phyloP scores from a whole-genome alignment of 1,140 invertebrate species.

The Drosophila hydei region DNA sequence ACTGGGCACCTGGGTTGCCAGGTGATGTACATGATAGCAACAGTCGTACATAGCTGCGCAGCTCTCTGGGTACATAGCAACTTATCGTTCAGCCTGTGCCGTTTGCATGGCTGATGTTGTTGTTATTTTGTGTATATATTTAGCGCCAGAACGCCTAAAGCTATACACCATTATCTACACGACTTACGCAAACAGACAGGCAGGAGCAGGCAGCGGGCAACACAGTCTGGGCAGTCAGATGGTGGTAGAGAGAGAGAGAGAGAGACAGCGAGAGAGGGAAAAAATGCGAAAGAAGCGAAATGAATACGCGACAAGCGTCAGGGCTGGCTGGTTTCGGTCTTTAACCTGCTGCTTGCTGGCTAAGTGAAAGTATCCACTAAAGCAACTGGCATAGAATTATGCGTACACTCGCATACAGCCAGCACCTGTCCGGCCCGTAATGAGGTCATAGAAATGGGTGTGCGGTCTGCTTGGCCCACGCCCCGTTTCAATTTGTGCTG shows the following conservation, averaged over 20 bases:
- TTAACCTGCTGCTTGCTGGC: slow-evolving; percentile 26
- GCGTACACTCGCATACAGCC: slow-evolving; percentile 14
- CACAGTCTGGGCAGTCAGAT: slow-evolving; percentile 7
- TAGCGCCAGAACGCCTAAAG: slow-evolving; percentile 54
- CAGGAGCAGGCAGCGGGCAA: no score
- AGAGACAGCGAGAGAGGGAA: not conserved
- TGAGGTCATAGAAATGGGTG: slow-evolving; percentile 59
- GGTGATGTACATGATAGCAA: slow-evolving; percentile 15
- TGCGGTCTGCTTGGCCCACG: slow-evolving; percentile 6
- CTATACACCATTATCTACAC: slow-evolving; percentile 64
- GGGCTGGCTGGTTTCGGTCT: slow-evolving; percentile 28
- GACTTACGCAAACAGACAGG: slow-evolving; percentile 42
- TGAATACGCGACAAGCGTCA: slow-evolving; percentile 17
- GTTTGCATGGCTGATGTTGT: slow-evolving; percentile 9
- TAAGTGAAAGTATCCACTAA: slow-evolving; percentile 18
- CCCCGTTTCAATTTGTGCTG: slow-evolving; percentile 1
- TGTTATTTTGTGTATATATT: slow-evolving; percentile 52
- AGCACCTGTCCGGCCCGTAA: slow-evolving; percentile 32
- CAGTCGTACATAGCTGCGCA: not conserved
- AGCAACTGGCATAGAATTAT: slow-evolving; percentile 22
- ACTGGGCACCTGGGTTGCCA: slow-evolving; percentile 4
- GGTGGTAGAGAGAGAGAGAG: not conserved
- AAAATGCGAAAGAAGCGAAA: no score
- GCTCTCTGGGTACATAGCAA: slow-evolving; percentile 11
- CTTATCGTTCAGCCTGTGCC: slow-evolving; percentile 15